These are phyloP conservation scores for Acronicta psi DNA, from an alignment of 2,888 invertebrate species.

Conservation along the genomic window DNA sequence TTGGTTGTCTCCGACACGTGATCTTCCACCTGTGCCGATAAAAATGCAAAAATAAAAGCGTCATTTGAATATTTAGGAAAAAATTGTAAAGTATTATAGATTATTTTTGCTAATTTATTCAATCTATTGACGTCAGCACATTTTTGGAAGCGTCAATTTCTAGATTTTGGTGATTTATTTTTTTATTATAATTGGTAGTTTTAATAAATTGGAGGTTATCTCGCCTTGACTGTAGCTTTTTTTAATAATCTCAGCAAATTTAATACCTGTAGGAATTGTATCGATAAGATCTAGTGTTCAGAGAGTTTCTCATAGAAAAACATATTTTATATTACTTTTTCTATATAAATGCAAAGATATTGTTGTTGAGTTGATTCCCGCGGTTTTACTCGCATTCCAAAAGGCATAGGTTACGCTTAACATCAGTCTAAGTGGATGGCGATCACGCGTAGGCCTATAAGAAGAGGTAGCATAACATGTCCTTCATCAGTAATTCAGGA, in stretches of 20 bases:
- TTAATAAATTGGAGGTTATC: neutral
- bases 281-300: too few species aligned
- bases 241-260: neutral
- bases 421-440: too few species aligned
- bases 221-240: neutral
- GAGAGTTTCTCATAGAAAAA: too few species aligned
- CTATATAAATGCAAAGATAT: too few species aligned
- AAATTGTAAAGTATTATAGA: constrained; percentile 9
- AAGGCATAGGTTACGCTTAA: too few species aligned
- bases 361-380: too few species aligned
- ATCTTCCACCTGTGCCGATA: constrained; percentile 13
- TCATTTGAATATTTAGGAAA: constrained; percentile 23
- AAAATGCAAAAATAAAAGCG: constrained; percentile 25
- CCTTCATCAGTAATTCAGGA: too few species aligned
- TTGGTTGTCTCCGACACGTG: neutral
- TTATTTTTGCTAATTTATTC: constrained; percentile 23
- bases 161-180: constrained; percentile 11
- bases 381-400: too few species aligned
- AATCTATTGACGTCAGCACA: constrained; percentile 25
- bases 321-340: too few species aligned
- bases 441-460: too few species aligned
- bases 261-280: too few species aligned
- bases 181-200: neutral
- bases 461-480: too few species aligned
- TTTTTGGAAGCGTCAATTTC: constrained; percentile 3